Evolutionary conservation across 1,140 invertebrate genomes (phyloP).

Genomic region (Laupala kohalensis): DNA sequence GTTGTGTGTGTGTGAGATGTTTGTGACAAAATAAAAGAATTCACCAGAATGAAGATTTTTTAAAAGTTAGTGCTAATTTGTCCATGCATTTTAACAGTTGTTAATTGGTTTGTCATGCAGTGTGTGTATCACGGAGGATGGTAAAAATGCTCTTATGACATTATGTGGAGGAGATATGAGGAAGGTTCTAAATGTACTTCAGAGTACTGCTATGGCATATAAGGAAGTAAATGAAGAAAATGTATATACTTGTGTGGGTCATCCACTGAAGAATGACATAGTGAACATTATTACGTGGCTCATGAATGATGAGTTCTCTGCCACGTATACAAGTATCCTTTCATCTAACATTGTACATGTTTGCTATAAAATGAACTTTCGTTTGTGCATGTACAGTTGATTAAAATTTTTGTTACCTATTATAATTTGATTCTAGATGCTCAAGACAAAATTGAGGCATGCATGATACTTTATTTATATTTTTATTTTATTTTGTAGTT

Average conservation of each 20-base stretch:
- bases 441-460: no score
- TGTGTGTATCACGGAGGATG: constrained; percentile 76
- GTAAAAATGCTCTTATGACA: constrained; percentile 77
- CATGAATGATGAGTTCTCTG: constrained; percentile 70
- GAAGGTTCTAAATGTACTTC: constrained; percentile 88
- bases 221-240: constrained; percentile 76
- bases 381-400: background rate
- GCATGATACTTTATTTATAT: background rate
- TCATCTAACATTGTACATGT: constrained; percentile 17
- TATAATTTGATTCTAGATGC: background rate
- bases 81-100: no score
- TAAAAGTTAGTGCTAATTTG: no score
- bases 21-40: no score
- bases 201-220: constrained; percentile 82
- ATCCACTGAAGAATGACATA: constrained; percentile 83
- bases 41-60: no score
- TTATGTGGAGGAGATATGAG: constrained; percentile 97
- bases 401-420: background rate
- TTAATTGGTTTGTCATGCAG: no score
- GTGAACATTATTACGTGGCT: constrained; percentile 79
- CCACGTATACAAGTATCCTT: constrained; percentile 73
- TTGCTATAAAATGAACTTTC: constrained; percentile 9
- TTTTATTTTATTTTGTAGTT: no score
- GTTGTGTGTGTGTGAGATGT: no score
- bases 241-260: constrained; percentile 93